Conservation (phyloP, 2,113 vertebrate genomes). For the Oryzias javanicus region DNA sequence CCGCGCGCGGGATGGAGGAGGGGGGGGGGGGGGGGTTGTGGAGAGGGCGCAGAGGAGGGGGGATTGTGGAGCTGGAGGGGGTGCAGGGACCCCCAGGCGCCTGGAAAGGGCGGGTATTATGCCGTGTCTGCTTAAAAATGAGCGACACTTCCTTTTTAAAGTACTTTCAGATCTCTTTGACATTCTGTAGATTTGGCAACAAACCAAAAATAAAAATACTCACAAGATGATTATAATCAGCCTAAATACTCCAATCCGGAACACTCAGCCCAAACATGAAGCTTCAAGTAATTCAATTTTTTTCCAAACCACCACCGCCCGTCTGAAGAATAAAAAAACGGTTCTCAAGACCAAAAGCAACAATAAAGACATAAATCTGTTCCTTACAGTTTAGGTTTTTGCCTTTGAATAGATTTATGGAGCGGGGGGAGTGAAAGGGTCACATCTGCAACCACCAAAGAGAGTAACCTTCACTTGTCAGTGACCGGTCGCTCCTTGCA, state of each 20-base stretch:
- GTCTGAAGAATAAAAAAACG: constrained; percentile 45
- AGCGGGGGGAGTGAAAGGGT: constrained; percentile 55
- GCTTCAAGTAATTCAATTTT: constrained; percentile 25
- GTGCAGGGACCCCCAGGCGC: constrained; percentile 27
- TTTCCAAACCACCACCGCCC: constrained; percentile 36
- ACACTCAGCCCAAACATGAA: constrained; percentile 30
- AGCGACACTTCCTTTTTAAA: constrained; percentile 55
- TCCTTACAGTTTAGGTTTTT: constrained; percentile 47
- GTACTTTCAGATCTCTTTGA: constrained; percentile 21
- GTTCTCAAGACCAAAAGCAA: constrained; percentile 50
- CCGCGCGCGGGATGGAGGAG: constrained; percentile 23
- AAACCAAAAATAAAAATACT: background rate
- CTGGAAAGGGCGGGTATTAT: constrained; percentile 37
- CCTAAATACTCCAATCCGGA: background rate
- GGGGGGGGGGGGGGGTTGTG: constrained; percentile 11
- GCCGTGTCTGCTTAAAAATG: constrained; percentile 38
- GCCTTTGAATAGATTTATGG: constrained; percentile 60
- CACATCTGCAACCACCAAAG: constrained; percentile 41
- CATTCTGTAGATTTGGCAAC: too few relatives aligned
- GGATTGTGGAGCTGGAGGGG: constrained; percentile 11
- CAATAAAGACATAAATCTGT: constrained; percentile 59
- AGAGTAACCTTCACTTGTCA: constrained; percentile 49
- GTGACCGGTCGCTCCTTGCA: constrained; percentile 37
- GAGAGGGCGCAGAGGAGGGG: constrained; percentile 1
- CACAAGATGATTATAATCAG: background rate